Percentiles rank a stretch among this genome's conserved stretches.
Conservation (phyloP, 2,888 invertebrate genomes). For the Thymelicus sylvestris region DNA sequence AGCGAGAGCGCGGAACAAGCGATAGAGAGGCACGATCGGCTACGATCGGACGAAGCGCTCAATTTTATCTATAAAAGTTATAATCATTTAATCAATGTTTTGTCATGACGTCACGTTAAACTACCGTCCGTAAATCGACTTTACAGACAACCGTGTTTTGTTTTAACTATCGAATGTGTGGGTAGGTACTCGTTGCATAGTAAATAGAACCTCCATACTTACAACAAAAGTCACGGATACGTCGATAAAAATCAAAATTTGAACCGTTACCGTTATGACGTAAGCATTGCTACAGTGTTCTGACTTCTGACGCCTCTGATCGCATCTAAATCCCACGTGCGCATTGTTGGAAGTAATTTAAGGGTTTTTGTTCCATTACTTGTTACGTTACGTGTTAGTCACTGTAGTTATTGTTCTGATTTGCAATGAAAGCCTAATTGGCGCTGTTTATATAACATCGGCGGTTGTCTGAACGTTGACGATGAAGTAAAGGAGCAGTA, state of each 20-base stretch:
- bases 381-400: constrained; percentile 14
- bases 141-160: no score
- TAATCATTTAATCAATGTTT: no score
- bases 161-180: no score
- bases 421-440: constrained; percentile 6
- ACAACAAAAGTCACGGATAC: not conserved
- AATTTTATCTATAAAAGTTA: no score
- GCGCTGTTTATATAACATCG: constrained; percentile 10
- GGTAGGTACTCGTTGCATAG: no score
- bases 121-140: no score
- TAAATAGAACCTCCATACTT: no score
- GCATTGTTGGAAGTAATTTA: constrained; percentile 21
- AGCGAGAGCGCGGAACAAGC: no score
- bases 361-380: constrained; percentile 28
- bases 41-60: no score
- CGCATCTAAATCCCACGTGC: constrained; percentile 27
- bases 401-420: constrained; percentile 11
- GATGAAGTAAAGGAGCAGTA: not conserved
- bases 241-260: constrained; percentile 10
- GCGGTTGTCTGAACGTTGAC: not conserved
- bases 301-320: not conserved
- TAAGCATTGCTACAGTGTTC: constrained; percentile 12
- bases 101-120: no score
- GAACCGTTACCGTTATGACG: not conserved
- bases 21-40: no score